A percentile compares a stretch with the other conserved stretches of the same genome.
Evolutionary conservation across 2,113 vertebrate species (phyloP).

Genomic region (Okapia johnstoni): DNA sequence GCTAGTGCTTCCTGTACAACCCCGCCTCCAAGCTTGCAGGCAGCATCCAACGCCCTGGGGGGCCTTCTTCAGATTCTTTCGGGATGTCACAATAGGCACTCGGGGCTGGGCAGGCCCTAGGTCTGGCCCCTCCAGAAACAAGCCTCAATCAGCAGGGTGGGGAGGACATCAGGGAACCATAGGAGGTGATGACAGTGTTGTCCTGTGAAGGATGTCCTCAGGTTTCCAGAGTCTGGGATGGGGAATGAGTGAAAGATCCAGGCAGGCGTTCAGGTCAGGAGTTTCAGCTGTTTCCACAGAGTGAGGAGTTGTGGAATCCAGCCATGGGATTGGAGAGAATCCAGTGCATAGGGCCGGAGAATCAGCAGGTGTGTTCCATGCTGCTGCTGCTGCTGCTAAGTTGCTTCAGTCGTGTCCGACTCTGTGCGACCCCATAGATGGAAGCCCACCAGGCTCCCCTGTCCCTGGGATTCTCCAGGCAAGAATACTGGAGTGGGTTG

Average conservation of each 20-base stretch:
- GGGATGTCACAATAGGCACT: conserved; percentile 63
- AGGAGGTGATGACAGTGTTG: background rate
- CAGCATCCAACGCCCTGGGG: background rate
- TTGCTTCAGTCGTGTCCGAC: no score
- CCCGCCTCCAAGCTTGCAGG: background rate
- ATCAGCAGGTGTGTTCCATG: background rate
- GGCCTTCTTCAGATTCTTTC: conserved; percentile 59
- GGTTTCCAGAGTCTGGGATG: conserved; percentile 17
- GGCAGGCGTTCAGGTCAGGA: background rate
- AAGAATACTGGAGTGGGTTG: no score
- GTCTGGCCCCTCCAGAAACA: conserved; percentile 47
- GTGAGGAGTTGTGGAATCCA: background rate
- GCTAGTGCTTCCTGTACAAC: background rate
- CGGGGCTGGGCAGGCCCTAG: conserved; percentile 15
- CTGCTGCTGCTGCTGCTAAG: no score
- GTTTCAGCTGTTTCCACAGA: conserved; percentile 17
- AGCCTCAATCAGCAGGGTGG: conserved; percentile 37
- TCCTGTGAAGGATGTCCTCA: conserved; percentile 4
- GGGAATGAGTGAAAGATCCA: background rate
- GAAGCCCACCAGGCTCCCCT: no score
- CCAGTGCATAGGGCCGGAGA: background rate
- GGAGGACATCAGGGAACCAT: conserved; percentile 16
- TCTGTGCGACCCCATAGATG: no score
- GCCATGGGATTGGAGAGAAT: background rate
- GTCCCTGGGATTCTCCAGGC: no score